A percentile compares a stretch with the other conserved stretches of the same genome.
phyloP scores from a whole-genome alignment of 2,797 vertebrate species.

The Huso huso region DNA sequence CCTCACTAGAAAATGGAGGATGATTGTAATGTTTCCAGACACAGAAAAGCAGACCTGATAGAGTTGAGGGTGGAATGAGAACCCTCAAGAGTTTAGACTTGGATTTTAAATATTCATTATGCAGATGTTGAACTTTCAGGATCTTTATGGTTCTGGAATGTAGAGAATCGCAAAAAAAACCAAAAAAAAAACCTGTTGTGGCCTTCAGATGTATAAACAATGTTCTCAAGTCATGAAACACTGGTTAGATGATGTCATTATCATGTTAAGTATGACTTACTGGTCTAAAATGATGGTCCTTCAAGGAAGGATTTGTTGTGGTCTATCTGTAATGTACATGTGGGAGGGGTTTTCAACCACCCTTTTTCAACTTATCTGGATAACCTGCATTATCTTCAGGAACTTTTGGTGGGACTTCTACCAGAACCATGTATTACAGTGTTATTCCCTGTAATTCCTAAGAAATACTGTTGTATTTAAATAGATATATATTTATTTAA shows the following conservation, averaged over 20 bases:
- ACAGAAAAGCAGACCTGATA: conserved; percentile 20
- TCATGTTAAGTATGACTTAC: conserved; percentile 10
- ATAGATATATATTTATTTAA: too few species aligned
- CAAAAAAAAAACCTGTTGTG: too few species aligned
- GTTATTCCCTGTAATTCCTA: too few species aligned
- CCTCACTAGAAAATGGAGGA: conserved; percentile 17
- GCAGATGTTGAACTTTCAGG: conserved; percentile 36
- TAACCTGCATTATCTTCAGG: too few species aligned
- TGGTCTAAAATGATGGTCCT: conserved; percentile 1
- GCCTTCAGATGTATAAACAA: too few species aligned
- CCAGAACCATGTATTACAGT: too few species aligned
- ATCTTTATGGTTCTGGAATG: conserved; percentile 54
- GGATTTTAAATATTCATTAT: conserved; percentile 47
- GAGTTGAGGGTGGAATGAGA: conserved; percentile 23
- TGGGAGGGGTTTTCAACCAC: not conserved
- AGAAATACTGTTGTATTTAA: too few species aligned
- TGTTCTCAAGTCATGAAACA: conserved; percentile 29
- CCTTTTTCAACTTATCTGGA: too few species aligned
- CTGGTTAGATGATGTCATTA: conserved; percentile 7
- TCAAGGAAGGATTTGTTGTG: not conserved
- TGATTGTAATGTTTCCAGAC: conserved; percentile 21
- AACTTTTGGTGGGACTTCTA: too few species aligned
- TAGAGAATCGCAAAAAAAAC: too few species aligned
- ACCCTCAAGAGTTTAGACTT: conserved; percentile 32
- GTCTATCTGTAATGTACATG: too few species aligned